Conservation (phyloP, 2,888 invertebrate species). For the Coelinius sp. region DNA sequence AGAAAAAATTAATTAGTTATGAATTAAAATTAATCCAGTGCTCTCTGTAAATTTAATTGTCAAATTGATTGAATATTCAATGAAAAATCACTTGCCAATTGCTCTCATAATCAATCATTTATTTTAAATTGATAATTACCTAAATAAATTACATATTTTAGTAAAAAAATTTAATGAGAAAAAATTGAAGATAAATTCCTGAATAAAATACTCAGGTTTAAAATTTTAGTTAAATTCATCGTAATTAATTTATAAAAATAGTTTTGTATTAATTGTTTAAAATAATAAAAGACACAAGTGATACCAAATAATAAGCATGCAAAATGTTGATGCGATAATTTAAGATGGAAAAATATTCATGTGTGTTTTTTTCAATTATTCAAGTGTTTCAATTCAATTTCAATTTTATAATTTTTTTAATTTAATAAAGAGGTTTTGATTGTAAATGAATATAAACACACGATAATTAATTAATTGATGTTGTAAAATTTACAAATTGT, state of each 20-base stretch:
- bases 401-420: neutral
- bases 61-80: neutral
- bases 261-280: slow-evolving; percentile 34
- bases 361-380: slow-evolving; percentile 14
- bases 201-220: slow-evolving; percentile 19
- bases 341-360: slow-evolving; percentile 32
- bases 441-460: slow-evolving; percentile 53
- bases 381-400: neutral
- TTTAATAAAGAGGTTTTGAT: slow-evolving; percentile 24
- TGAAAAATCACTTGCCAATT: neutral
- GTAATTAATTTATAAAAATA: slow-evolving; percentile 34
- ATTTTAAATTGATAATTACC: no score
- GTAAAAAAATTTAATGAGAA: no score
- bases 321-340: slow-evolving; percentile 49
- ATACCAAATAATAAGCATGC: slow-evolving; percentile 61
- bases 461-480: slow-evolving; percentile 55
- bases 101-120: neutral
- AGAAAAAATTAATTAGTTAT: neutral
- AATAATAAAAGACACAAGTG: slow-evolving; percentile 43
- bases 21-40: neutral
- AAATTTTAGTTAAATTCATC: slow-evolving; percentile 1
- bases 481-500: slow-evolving; percentile 49
- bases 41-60: neutral
- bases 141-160: no score
- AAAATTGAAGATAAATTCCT: no score